Conservation (phyloP, 2,113 vertebrate species). For the Ornithorhynchus anatinus region DNA sequence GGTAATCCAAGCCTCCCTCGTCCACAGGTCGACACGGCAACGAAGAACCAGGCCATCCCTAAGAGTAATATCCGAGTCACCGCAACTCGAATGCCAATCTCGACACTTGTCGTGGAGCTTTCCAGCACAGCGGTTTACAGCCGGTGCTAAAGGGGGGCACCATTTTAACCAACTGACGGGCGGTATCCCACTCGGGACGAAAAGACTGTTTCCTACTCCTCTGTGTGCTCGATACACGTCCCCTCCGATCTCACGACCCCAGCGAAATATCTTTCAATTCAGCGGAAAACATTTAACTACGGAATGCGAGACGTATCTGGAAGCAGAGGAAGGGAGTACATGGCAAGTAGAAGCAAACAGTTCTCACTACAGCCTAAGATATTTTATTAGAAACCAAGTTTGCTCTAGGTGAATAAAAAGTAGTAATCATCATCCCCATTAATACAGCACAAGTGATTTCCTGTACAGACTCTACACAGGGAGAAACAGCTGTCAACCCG, state of each 20-base stretch:
- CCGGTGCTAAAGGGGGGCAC: too few species aligned
- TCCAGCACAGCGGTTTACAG: too few species aligned
- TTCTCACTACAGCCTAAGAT: conserved; percentile 51
- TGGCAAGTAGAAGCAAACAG: conserved; percentile 55
- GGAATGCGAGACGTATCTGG: conserved; percentile 25
- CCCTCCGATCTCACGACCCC: conserved; percentile 31
- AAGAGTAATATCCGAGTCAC: too few species aligned
- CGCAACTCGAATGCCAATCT: too few species aligned
- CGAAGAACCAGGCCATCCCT: too few species aligned
- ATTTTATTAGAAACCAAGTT: conserved; percentile 63
- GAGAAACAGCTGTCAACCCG: conserved; percentile 31
- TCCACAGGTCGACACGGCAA: too few species aligned
- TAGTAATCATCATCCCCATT: conserved; percentile 48
- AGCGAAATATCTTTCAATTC: conserved; percentile 34
- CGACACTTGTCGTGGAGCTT: too few species aligned
- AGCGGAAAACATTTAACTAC: conserved; percentile 22
- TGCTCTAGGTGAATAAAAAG: conserved; percentile 57
- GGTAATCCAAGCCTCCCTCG: too few species aligned
- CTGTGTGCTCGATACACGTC: conserved; percentile 28
- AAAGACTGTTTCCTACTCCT: too few species aligned
- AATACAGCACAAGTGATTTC: conserved; percentile 55
- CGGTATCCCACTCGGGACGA: too few species aligned
- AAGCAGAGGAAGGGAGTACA: conserved; percentile 23
- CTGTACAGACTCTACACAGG: conserved; percentile 54
- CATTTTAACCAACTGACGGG: too few species aligned